Evolutionary conservation across 2,797 vertebrate genomes (phyloP).

Genomic region (Pseudocheirus occidentalis): DNA sequence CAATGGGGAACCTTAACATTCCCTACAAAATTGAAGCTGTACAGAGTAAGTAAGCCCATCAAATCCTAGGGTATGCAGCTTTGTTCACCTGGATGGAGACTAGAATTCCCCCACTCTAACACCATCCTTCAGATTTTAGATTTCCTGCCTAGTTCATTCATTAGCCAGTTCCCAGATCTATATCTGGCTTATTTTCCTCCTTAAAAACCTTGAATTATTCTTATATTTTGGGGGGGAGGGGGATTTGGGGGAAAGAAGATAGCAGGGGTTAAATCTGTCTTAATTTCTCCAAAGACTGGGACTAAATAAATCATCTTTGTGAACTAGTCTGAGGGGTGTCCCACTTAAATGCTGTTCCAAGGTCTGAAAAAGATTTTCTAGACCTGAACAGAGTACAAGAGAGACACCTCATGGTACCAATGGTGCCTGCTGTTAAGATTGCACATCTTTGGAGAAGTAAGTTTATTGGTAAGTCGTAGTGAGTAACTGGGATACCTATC

Average conservation of each 20-base stretch:
- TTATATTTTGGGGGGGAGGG: not conserved
- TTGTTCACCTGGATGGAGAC: not conserved
- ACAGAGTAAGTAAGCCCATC: conserved; percentile 89
- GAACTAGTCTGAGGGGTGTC: not conserved
- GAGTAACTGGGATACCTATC: not conserved
- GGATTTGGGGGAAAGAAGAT: not conserved
- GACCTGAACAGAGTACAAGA: not conserved
- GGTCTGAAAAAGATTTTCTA: not conserved
- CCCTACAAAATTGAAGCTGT: conserved; percentile 96
- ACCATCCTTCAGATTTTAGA: not conserved
- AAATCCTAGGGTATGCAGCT: not conserved
- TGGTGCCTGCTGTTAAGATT: not conserved
- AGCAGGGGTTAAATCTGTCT: not conserved
- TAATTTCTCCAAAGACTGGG: not conserved
- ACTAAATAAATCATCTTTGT: not conserved
- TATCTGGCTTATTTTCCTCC: not conserved
- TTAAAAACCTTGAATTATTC: not conserved
- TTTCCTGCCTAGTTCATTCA: not conserved
- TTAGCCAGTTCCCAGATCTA: not conserved
- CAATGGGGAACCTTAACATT: conserved; percentile 93
- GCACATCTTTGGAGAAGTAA: not conserved
- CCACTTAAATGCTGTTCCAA: not conserved
- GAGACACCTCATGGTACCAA: not conserved
- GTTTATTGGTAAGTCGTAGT: not conserved
- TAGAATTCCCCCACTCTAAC: conserved; percentile 27